Base-by-base conservation (phyloP, 2,888 invertebrate genomes). In the Cephus nigrinus region DNA sequence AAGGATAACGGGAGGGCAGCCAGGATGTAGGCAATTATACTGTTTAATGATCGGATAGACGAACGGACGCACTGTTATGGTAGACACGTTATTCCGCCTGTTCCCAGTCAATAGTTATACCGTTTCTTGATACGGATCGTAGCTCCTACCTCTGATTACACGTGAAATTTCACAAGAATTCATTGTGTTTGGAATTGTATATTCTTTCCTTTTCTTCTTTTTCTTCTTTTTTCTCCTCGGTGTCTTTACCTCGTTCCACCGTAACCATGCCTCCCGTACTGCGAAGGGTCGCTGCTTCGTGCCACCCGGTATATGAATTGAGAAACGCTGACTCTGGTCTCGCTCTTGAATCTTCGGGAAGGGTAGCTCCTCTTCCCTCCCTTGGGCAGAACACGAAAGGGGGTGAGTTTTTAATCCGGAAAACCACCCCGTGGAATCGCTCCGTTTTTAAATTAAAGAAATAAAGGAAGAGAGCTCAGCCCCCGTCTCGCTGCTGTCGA, bases 11-110 rank as follows among this genome's bases (percentile, higher is more conserved):
- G 84, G 85, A 87, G 86, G 83, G 82, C 81, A 80, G 80, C 80
- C 87, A 86, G 90, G 90, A 90, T 85, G 85, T 78, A 77, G 81
- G 84, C 89, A 88, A 90, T 90, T 90, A 90, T 85, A 89, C 82
- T 87, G 90, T 89, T 90, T 89, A 90, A 90, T 88, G 89, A 87
- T 83, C 84, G 86, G 83, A 83, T 82, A 83, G 85, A 77, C 86
- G 84, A 85, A 86, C 83, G 86, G 86, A 88, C 88, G 87, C 87
- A 87, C 89, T 88, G 89, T 85, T 85, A 80, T 82, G 82, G 84
- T 83, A 82, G 80, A 82, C 82, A 83, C 85, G 86, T 87, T 87
- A 82, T 88, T 88, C 88, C 84, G 71, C 31, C 30, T 36, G 35
- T 74, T 40, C 31, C 35, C 74, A 30, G 30, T 36, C 34, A 71